phyloP scores from a whole-genome alignment of 2,113 vertebrate genomes.

The Amblyornis subalaris region DNA sequence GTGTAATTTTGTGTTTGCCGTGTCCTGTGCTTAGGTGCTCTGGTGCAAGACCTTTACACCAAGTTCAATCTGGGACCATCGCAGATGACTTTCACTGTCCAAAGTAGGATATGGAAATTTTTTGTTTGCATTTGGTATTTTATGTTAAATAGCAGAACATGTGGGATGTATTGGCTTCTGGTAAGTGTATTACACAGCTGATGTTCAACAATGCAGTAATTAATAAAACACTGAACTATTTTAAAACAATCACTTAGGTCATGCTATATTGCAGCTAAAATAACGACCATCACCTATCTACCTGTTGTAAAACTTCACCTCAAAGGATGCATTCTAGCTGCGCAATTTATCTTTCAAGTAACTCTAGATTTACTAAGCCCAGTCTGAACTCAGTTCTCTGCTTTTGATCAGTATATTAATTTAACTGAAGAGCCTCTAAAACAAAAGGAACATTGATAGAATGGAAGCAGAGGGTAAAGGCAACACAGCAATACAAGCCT shows the following conservation, averaged over 20 bases:
- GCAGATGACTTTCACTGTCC: background rate
- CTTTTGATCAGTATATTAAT: constrained; percentile 52
- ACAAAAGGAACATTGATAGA: constrained; percentile 41
- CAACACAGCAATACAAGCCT: constrained; percentile 31
- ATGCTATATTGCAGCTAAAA: background rate
- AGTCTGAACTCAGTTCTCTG: constrained; percentile 11
- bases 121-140: background rate
- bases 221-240: background rate
- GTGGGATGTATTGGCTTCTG: background rate
- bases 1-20: background rate
- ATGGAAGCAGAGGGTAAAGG: constrained; percentile 3
- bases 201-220: background rate
- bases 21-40: background rate
- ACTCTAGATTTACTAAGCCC: background rate
- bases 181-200: background rate
- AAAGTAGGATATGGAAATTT: background rate
- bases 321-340: background rate
- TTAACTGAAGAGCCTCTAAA: constrained; percentile 56
- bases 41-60: background rate
- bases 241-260: background rate
- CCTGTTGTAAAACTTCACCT: constrained; percentile 16
- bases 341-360: constrained; percentile 1
- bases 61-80: background rate
- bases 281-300: background rate
- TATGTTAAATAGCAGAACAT: background rate